Evolutionary conservation across 2,797 vertebrate genomes (phyloP).

Genomic region (Notolepis coatsorum): DNA sequence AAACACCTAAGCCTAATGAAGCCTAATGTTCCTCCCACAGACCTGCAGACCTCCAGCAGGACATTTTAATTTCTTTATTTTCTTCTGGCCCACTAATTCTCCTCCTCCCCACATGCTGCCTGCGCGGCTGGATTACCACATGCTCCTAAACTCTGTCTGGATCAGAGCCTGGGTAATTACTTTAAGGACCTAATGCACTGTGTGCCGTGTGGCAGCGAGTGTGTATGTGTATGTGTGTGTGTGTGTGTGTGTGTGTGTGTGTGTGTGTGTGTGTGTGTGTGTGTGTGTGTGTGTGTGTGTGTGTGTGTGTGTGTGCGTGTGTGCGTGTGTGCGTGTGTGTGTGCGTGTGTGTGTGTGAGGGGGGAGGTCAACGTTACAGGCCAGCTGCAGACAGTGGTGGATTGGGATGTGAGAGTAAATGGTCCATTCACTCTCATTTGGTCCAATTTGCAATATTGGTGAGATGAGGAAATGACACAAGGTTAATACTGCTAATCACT

Average conservation of each 20-base stretch:
- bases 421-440: too few relatives aligned
- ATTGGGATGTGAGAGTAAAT: too few relatives aligned
- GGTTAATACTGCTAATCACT: too few relatives aligned
- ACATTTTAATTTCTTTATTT: slow-evolving; percentile 73
- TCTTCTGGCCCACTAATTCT: slow-evolving; percentile 75
- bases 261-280: slow-evolving; percentile 4
- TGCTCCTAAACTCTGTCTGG: slow-evolving; percentile 71
- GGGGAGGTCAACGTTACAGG: too few relatives aligned
- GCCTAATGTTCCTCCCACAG: slow-evolving; percentile 35
- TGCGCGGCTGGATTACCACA: slow-evolving; percentile 79
- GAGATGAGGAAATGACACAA: too few relatives aligned
- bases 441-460: too few relatives aligned
- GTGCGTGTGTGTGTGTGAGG: slow-evolving; percentile 18
- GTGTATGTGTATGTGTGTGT: slow-evolving; percentile 12
- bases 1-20: not conserved
- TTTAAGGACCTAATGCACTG: slow-evolving; percentile 72
- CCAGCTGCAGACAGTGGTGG: too few relatives aligned
- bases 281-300: slow-evolving; percentile 6
- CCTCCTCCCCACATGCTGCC: slow-evolving; percentile 72
- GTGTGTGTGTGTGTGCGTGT: slow-evolving; percentile 10
- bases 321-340: slow-evolving; percentile 17
- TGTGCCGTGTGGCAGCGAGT: too few relatives aligned
- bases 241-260: not conserved
- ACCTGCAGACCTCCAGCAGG: slow-evolving; percentile 39
- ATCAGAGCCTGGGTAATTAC: slow-evolving; percentile 79